Base-by-base conservation (phyloP, 2,888 invertebrate species). In the Vanessa cardui region DNA sequence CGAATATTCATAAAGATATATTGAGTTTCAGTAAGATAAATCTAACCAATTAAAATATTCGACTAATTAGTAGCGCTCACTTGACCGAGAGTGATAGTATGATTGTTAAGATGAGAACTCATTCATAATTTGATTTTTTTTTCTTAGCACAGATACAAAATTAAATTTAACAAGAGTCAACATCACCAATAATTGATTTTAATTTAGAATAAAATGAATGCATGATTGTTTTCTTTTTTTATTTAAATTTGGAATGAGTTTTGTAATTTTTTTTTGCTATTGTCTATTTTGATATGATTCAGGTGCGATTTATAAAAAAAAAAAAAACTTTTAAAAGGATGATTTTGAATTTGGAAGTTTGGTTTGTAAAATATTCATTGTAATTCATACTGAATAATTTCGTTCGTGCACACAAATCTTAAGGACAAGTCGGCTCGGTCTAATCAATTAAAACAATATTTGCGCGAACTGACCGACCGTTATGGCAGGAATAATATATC, bases 401-500 rank as follows among this genome's bases (percentile, higher is more conserved):
- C 66, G 20, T 56, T 52, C 66, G 63, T 79, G 74, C 76, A 64
- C 49, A 72, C 73, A 58, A 54, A 16, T 31, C 72, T 58, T 74
- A 73, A 70, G 71, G 61, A 47, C 64, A 66, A 72, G 72, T 64
- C 31, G 59, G 65, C 58, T 70, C 74, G 70, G 74, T 75, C 70
- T 78, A 80, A 84, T 84, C 81, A 84, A 84, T 83, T 84, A 80
- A 77, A 81, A 83, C 77, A 85, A 85, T 85, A 84, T 84, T 85
- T 83, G 80, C 75, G 73, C 71, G 72, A 71, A 71, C 70, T 74
- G 72, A 65, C 73, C 69, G 69, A 72, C 72, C 74, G 73, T 75
- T 74, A 71, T 70, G 66, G 68, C 69, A 66, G 70, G 62, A 67
- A 69, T 68, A 71, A 74, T 73, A 72, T 71, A 71, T 60, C 63